Percentiles rank a stretch among this genome's conserved stretches.
Evolutionary conservation across 2,888 invertebrate species (phyloP).

Genomic region (Hirtodrosophila confusa): DNA sequence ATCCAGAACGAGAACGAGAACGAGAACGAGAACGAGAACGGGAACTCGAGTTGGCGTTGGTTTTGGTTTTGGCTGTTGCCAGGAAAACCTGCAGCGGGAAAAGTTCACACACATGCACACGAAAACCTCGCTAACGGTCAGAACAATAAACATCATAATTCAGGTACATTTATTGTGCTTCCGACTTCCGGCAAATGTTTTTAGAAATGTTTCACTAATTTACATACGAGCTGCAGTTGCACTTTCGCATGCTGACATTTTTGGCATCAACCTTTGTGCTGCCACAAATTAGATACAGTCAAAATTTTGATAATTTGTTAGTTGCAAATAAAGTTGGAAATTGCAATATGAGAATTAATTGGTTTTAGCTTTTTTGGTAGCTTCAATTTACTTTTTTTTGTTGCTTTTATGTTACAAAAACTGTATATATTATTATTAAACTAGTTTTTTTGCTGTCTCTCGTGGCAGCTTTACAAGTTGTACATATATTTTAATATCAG

Average conservation of each 20-base stretch:
- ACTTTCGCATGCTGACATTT: slow-evolving; percentile 3
- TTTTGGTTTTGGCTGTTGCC: slow-evolving; percentile 21
- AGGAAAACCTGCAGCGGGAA: slow-evolving; percentile 13
- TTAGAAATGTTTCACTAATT: slow-evolving; percentile 51
- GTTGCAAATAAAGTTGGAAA: too few species aligned
- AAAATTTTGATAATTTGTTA: too few species aligned
- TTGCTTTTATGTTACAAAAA: too few species aligned
- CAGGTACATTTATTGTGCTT: slow-evolving; percentile 70
- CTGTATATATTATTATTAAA: too few species aligned
- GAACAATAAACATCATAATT: slow-evolving; percentile 65
- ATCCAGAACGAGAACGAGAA: slow-evolving; percentile 60
- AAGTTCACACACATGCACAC: background rate
- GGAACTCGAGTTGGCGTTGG: slow-evolving; percentile 27
- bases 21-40: slow-evolving; percentile 18
- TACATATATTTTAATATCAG: too few species aligned
- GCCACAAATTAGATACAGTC: too few species aligned
- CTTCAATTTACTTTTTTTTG: too few species aligned
- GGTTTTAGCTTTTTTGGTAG: too few species aligned
- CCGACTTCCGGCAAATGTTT: slow-evolving; percentile 66
- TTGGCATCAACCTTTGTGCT: too few species aligned
- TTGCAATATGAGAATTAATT: too few species aligned
- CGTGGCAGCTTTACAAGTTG: too few species aligned
- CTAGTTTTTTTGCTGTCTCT: too few species aligned
- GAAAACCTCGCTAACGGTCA: slow-evolving; percentile 3
- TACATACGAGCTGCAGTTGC: slow-evolving; percentile 41